phyloP scores from a whole-genome alignment of 2,888 invertebrate species.

The Pollenia amentaria region DNA sequence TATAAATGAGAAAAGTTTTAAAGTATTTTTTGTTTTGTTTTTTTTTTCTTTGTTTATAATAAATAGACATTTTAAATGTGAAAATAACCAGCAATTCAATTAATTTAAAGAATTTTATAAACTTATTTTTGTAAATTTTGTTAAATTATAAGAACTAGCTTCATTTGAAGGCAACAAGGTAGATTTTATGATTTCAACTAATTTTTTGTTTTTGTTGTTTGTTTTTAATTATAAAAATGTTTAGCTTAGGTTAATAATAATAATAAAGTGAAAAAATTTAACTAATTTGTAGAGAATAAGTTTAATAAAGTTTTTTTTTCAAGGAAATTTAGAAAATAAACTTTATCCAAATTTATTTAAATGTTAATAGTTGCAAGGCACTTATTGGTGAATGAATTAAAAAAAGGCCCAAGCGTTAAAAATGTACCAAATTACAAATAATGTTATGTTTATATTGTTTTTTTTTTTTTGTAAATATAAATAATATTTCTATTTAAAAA shows the following conservation, averaged over 20 bases:
- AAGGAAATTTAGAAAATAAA: neutral
- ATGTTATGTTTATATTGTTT: constrained; percentile 50
- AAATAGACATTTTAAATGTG: constrained; percentile 63
- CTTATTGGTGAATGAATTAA: constrained; percentile 63
- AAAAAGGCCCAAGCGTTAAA: constrained; percentile 64
- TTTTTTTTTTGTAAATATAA: constrained; percentile 40
- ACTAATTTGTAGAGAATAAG: constrained; percentile 68
- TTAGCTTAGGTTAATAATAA: constrained; percentile 64
- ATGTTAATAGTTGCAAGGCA: constrained; percentile 67
- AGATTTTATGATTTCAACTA: constrained; percentile 77
- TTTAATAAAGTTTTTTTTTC: constrained; percentile 53
- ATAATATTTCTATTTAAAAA: constrained; percentile 62
- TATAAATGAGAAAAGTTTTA: constrained; percentile 54
- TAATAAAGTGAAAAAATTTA: constrained; percentile 73
- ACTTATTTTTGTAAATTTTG: constrained; percentile 46
- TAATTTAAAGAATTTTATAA: constrained; percentile 65
- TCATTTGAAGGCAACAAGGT: constrained; percentile 84
- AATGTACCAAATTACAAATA: neutral
- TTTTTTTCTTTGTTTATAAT: constrained; percentile 32
- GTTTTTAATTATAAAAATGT: constrained; percentile 58
- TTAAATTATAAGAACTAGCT: constrained; percentile 79
- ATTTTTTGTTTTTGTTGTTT: constrained; percentile 37
- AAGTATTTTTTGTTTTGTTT: constrained; percentile 39
- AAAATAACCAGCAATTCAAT: constrained; percentile 73
- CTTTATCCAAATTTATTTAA: constrained; percentile 27